These are phyloP conservation scores for Anhinga anhinga DNA, from an alignment of 2,113 vertebrate genomes.

Conservation along the genomic window DNA sequence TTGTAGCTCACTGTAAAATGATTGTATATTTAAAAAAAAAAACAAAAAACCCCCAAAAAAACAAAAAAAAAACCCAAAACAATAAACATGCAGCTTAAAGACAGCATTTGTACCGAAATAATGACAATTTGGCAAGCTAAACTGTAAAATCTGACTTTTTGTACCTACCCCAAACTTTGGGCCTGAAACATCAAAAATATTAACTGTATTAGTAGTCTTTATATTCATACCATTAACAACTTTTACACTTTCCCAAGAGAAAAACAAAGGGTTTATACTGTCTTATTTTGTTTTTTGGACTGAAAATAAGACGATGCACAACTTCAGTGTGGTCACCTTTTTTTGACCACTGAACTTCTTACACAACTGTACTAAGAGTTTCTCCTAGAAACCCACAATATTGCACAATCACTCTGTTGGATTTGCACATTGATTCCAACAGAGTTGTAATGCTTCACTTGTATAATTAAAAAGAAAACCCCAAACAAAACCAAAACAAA, in stretches of 20 bases:
- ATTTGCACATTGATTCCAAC: neutral
- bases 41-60: neutral
- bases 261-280: neutral
- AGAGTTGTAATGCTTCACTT: slow-evolving; percentile 11
- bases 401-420: neutral
- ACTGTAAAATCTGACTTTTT: neutral
- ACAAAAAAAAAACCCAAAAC: neutral
- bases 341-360: neutral
- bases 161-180: neutral
- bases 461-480: neutral
- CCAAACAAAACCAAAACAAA: neutral
- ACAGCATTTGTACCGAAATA: neutral
- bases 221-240: neutral
- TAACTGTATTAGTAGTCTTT: neutral
- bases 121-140: slow-evolving; percentile 31
- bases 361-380: neutral
- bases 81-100: neutral
- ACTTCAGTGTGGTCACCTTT: neutral
- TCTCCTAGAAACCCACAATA: slow-evolving; percentile 4
- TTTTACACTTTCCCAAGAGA: neutral
- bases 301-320: neutral
- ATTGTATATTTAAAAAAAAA: neutral
- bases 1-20: neutral
- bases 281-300: neutral
- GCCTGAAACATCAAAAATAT: neutral